Percentiles rank a stretch among this genome's conserved stretches.
Conservation (phyloP, 2,888 invertebrate genomes). For the Tenodera sinensis region DNA sequence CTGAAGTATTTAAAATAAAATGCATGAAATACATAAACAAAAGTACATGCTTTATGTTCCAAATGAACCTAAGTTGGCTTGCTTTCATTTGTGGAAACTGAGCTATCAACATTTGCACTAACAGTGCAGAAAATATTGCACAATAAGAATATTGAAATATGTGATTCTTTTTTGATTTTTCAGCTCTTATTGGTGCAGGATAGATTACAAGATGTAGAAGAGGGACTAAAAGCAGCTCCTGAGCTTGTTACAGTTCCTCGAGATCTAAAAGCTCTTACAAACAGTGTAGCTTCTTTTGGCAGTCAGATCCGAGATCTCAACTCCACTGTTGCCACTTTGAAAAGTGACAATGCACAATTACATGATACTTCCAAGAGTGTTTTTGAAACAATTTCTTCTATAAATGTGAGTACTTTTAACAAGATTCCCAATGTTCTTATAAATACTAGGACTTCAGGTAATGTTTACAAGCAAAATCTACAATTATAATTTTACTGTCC, state of each 20-base stretch:
- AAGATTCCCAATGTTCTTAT: too few species aligned
- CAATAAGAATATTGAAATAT: background rate
- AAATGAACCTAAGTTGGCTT: too few species aligned
- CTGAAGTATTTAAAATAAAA: too few species aligned
- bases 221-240: constrained; percentile 56
- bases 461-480: too few species aligned
- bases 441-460: too few species aligned
- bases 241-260: constrained; percentile 57
- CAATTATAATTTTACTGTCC: too few species aligned
- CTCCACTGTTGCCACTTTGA: constrained; percentile 42
- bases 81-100: too few species aligned
- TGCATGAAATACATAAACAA: too few species aligned
- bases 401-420: background rate
- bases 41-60: too few species aligned
- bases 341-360: constrained; percentile 38
- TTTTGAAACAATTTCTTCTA: constrained; percentile 24
- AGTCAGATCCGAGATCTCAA: constrained; percentile 54
- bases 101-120: too few species aligned
- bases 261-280: constrained; percentile 52
- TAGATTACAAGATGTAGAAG: constrained; percentile 54
- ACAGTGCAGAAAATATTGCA: too few species aligned
- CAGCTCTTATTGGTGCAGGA: constrained; percentile 48
- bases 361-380: constrained; percentile 35
- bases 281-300: constrained; percentile 57
- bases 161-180: constrained; percentile 20